Percentiles rank a stretch among this genome's conserved stretches.
Conservation (phyloP, 2,113 vertebrate genomes). For the Burhinus bistriatus region DNA sequence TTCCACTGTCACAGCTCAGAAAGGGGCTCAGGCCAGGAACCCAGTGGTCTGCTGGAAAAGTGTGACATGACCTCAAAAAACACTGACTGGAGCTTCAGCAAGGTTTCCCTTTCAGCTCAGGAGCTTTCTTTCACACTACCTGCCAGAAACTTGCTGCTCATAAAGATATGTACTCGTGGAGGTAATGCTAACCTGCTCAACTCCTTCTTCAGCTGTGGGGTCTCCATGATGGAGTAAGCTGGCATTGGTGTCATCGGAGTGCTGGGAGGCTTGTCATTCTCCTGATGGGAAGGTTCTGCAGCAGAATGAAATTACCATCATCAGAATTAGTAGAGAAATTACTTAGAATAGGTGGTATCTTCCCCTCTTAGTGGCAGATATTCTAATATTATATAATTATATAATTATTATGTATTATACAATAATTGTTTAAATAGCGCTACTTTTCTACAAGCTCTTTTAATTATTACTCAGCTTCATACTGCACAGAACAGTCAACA, state of each 20-base stretch:
- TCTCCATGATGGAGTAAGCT: constrained; percentile 92
- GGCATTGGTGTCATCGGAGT: constrained; percentile 90
- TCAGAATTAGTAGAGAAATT: background rate
- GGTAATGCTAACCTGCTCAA: constrained; percentile 80
- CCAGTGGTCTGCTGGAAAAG: background rate
- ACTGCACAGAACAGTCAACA: background rate
- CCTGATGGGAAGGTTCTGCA: constrained; percentile 65
- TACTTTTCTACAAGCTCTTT: background rate
- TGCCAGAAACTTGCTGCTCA: background rate
- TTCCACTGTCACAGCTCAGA: background rate
- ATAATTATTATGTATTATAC: no score
- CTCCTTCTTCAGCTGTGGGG: constrained; percentile 88
- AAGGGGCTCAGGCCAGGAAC: background rate
- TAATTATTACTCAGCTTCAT: background rate
- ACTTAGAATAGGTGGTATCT: background rate
- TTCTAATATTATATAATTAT: background rate
- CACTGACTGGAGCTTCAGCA: background rate
- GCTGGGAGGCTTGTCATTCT: constrained; percentile 46
- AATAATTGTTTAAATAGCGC: background rate
- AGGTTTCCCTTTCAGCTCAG: background rate
- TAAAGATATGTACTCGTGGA: background rate
- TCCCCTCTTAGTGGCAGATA: background rate
- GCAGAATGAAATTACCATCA: background rate
- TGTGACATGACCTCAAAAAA: background rate
- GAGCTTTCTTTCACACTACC: background rate